Conservation (phyloP, 2,113 vertebrate genomes). For the Echinops telfairi region DNA sequence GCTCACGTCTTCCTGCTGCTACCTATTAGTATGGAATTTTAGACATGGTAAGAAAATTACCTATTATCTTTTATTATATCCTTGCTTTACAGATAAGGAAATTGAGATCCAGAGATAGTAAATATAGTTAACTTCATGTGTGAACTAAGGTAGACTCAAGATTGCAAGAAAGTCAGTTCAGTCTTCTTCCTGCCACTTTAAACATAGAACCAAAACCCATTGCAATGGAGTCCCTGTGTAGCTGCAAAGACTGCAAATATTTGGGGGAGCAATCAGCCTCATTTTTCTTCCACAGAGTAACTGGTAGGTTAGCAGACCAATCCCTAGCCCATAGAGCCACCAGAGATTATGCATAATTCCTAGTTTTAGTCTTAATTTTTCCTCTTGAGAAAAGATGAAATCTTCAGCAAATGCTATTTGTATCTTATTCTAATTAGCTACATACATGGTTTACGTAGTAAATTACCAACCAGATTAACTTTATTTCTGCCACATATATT, state of each 20-base stretch:
- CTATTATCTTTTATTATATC: conserved; percentile 29
- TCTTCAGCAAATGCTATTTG: conserved; percentile 14
- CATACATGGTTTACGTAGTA: neutral
- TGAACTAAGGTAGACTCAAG: neutral
- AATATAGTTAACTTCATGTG: neutral
- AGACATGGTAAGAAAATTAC: conserved; percentile 40
- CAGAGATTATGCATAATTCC: neutral
- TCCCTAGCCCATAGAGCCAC: no score
- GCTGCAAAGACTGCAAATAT: no score
- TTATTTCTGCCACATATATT: conserved; percentile 1
- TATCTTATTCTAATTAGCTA: conserved; percentile 53
- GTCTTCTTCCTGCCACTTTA: neutral
- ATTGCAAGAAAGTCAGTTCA: neutral
- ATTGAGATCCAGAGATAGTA: neutral
- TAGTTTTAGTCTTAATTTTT: conserved; percentile 52
- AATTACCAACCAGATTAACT: conserved; percentile 33
- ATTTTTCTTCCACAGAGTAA: no score
- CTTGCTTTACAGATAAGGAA: conserved; percentile 58
- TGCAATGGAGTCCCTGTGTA: no score
- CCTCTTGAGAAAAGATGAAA: neutral
- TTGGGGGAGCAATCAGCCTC: no score
- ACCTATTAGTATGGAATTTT: neutral
- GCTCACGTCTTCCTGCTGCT: neutral
- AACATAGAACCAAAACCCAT: neutral
- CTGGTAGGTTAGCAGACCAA: no score